Conservation (phyloP, 1,140 invertebrate genomes). For the Magallana gigas region DNA sequence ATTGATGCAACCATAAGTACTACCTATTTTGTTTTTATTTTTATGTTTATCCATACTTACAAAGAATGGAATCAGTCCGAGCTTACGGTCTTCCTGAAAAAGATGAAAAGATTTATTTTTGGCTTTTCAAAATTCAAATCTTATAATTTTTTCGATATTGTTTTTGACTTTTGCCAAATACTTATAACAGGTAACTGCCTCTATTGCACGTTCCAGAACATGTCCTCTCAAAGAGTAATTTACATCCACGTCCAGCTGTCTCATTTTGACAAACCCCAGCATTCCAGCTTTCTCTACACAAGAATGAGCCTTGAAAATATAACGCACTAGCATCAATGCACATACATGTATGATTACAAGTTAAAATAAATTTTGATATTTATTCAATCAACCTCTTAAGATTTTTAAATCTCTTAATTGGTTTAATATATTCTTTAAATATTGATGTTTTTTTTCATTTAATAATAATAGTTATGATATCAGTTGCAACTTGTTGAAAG, state of each 20-base stretch:
- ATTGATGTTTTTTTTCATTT: too few relatives aligned
- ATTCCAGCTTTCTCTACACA: conserved; percentile 99
- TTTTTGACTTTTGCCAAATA: too few relatives aligned
- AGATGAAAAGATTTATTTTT: background rate
- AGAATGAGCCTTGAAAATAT: conserved; percentile 92
- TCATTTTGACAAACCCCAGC: conserved; percentile 98
- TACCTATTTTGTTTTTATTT: too few relatives aligned
- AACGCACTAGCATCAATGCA: background rate
- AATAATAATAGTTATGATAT: too few relatives aligned
- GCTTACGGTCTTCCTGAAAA: conserved; percentile 68
- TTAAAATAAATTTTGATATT: background rate
- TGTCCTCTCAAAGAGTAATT: conserved; percentile 93
- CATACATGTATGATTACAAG: background rate
- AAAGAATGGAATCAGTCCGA: conserved; percentile 74
- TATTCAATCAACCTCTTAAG: too few relatives aligned
- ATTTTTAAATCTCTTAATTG: too few relatives aligned
- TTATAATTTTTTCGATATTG: too few relatives aligned
- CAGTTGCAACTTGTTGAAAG: too few relatives aligned
- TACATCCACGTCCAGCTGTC: conserved; percentile 97
- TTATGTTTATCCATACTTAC: conserved; percentile 60
- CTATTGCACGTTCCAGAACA: conserved; percentile 89
- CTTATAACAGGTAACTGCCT: conserved; percentile 76
- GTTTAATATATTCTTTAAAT: too few relatives aligned
- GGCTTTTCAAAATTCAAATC: background rate
- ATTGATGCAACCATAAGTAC: too few relatives aligned